A percentile compares a stretch with the other conserved stretches of the same genome.
Evolutionary conservation across 1,140 invertebrate genomes (phyloP).

Genomic region (Drosophila mojavensis): DNA sequence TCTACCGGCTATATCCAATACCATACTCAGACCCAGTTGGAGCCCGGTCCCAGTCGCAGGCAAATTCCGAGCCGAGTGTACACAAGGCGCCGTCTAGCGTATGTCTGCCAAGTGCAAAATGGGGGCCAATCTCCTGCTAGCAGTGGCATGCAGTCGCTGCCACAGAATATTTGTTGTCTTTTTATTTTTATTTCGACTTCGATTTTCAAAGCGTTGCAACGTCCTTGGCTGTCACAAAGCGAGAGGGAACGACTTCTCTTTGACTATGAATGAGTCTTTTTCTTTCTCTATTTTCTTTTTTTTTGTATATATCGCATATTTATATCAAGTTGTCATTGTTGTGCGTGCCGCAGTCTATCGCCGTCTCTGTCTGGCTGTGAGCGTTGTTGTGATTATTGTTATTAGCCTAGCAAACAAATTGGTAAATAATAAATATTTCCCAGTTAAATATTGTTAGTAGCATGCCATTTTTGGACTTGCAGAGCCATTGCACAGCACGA

Average conservation of each 20-base stretch:
- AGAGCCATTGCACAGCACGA: conserved; percentile 56
- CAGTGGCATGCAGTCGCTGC: conserved; percentile 54
- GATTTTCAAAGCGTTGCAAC: conserved; percentile 76
- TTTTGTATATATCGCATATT: conserved; percentile 3
- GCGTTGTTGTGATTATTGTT: conserved; percentile 82
- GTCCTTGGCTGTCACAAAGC: conserved; percentile 61
- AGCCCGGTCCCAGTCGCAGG: conserved; percentile 46
- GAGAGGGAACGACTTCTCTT: conserved; percentile 2
- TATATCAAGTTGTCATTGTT: conserved; percentile 52
- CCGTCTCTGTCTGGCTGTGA: conserved; percentile 31
- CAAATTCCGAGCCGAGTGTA: conserved; percentile 65
- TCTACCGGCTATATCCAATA: not conserved
- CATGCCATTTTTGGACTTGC: conserved; percentile 72
- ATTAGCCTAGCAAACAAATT: conserved; percentile 84
- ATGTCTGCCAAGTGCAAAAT: conserved; percentile 76
- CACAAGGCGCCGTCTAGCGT: conserved; percentile 76
- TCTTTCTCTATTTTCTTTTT: conserved; percentile 15
- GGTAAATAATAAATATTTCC: conserved; percentile 84
- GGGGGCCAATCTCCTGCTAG: conserved; percentile 25
- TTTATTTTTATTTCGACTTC: conserved; percentile 59
- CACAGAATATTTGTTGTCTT: conserved; percentile 42
- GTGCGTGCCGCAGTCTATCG: not conserved
- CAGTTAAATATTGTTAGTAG: conserved; percentile 84
- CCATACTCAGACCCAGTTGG: conserved; percentile 16
- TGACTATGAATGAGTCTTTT: conserved; percentile 68